Evolutionary conservation across 2,113 vertebrate genomes (phyloP).

Genomic region (Romanogobio albipinnatus): DNA sequence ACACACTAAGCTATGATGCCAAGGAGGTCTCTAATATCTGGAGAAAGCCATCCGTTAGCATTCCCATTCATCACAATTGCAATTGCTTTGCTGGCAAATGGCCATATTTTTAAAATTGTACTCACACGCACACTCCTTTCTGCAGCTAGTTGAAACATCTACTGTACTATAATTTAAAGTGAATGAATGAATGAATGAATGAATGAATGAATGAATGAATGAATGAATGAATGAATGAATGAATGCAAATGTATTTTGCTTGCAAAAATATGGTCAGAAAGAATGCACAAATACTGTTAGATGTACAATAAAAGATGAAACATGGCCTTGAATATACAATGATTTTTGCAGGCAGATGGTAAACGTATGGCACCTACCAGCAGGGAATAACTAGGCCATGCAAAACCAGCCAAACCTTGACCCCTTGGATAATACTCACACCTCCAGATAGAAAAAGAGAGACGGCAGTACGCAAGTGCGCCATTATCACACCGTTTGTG

Average conservation of each 20-base stretch:
- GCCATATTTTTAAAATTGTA: background rate
- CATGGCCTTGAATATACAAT: background rate
- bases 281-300: background rate
- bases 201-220: background rate
- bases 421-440: constrained; percentile 12
- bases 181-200: background rate
- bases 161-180: background rate
- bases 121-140: background rate
- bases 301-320: background rate
- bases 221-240: too few species aligned
- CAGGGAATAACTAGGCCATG: background rate
- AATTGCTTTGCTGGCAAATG: constrained; percentile 14
- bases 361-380: background rate
- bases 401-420: constrained; percentile 14
- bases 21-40: background rate
- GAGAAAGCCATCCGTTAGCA: background rate
- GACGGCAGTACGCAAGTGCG: background rate
- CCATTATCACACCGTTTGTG: constrained; percentile 31
- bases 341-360: background rate
- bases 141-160: background rate
- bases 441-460: constrained; percentile 5
- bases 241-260: background rate
- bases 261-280: background rate
- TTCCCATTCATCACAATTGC: constrained; percentile 8
- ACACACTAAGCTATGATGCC: background rate